phyloP scores from a whole-genome alignment of 2,797 vertebrate species.

The Florisuga fusca region DNA sequence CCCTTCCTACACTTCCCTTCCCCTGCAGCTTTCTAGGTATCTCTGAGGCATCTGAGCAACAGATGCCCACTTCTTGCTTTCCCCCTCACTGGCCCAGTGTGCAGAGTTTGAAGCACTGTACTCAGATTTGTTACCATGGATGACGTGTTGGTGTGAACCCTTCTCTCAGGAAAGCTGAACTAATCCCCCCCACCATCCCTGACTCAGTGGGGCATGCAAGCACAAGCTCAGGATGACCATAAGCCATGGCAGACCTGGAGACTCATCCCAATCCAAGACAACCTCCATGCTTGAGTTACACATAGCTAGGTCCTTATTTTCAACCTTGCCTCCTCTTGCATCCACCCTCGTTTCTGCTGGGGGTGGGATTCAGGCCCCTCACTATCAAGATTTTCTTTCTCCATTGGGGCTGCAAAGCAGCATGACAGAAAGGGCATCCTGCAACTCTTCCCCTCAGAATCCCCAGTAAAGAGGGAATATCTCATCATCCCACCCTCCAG shows the following conservation, averaged over 20 bases:
- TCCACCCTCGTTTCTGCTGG: background rate
- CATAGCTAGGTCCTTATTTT: fast-evolving
- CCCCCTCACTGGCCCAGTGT: fast-evolving
- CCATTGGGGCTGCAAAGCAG: background rate
- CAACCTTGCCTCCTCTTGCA: background rate
- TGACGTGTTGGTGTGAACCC: fast-evolving
- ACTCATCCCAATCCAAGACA: background rate
- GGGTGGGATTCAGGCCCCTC: fast-evolving
- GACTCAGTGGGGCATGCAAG: background rate
- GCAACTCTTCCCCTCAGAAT: background rate
- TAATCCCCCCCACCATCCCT: fast-evolving
- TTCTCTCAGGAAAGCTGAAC: background rate
- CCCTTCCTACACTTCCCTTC: background rate
- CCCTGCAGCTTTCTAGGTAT: background rate
- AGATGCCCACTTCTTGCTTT: background rate
- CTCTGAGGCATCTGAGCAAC: background rate
- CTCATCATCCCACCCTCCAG: background rate
- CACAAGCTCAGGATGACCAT: background rate
- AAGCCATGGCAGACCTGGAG: background rate
- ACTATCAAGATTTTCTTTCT: background rate
- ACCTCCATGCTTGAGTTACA: background rate
- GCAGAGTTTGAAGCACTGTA: background rate
- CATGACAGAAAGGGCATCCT: background rate
- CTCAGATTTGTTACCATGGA: background rate
- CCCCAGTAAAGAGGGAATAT: background rate